Conservation (phyloP, 2,888 invertebrate species). For the Lasioglossum morio region DNA sequence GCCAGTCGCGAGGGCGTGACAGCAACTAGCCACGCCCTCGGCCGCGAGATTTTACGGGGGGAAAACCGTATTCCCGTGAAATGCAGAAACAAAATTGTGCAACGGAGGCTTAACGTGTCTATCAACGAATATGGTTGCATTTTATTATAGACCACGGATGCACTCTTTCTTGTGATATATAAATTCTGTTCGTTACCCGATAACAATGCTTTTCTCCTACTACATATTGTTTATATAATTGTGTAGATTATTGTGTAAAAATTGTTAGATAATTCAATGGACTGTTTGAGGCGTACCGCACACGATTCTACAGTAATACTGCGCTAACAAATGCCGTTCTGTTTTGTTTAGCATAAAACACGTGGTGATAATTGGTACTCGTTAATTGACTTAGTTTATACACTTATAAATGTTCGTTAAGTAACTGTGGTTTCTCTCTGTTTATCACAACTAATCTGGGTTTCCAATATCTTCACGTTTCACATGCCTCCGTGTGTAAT, state of each 20-base stretch:
- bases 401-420: slow-evolving; percentile 64
- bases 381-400: slow-evolving; percentile 77
- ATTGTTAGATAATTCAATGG: slow-evolving; percentile 57
- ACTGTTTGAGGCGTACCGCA: slow-evolving; percentile 42
- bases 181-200: slow-evolving; percentile 31
- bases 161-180: slow-evolving; percentile 9
- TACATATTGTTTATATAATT: slow-evolving; percentile 24
- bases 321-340: slow-evolving; percentile 41
- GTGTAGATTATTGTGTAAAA: slow-evolving; percentile 54
- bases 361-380: slow-evolving; percentile 61
- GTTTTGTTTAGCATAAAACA: slow-evolving; percentile 37
- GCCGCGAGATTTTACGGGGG: background rate
- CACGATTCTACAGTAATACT: slow-evolving; percentile 51
- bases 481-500: slow-evolving; percentile 16
- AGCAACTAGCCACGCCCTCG: background rate
- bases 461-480: background rate
- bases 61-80: background rate
- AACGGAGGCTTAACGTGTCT: slow-evolving; percentile 1
- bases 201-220: slow-evolving; percentile 18
- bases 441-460: slow-evolving; percentile 61
- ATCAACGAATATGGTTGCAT: background rate
- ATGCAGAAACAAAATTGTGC: slow-evolving; percentile 12
- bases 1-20: background rate
- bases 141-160: slow-evolving; percentile 2
- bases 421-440: slow-evolving; percentile 37